Conservation (phyloP, 2,888 invertebrate genomes). For the Crepidodera aurea region DNA sequence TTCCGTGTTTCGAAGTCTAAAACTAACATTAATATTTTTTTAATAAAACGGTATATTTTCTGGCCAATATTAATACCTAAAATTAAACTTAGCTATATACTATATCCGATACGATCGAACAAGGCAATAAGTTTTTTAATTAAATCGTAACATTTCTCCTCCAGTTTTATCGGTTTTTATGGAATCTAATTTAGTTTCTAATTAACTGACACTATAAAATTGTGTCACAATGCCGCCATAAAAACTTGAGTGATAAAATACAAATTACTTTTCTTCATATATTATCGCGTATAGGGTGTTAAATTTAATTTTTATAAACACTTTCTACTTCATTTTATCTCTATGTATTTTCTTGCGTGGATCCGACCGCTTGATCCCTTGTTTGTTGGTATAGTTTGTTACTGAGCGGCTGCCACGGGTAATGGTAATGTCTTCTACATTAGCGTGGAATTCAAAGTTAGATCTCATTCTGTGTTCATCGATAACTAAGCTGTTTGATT, state of each 20-base stretch:
- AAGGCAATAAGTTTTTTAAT: slow-evolving; percentile 3
- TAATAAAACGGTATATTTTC: too few relatives aligned
- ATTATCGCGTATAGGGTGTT: neutral
- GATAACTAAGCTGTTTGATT: too few relatives aligned
- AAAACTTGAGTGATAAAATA: neutral
- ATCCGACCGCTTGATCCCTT: too few relatives aligned
- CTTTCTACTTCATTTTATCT: too few relatives aligned
- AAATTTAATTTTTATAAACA: too few relatives aligned
- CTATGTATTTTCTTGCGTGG: too few relatives aligned
- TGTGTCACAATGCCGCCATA: neutral
- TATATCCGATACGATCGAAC: neutral
- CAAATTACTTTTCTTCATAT: neutral
- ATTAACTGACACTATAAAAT: slow-evolving; percentile 7
- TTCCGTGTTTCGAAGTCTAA: too few relatives aligned
- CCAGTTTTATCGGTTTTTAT: neutral
- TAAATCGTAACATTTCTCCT: slow-evolving; percentile 6
- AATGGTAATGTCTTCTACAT: too few relatives aligned
- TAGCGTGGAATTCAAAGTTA: too few relatives aligned
- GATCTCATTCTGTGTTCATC: too few relatives aligned
- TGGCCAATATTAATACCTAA: neutral
- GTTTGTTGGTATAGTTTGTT: neutral
- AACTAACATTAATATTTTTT: too few relatives aligned
- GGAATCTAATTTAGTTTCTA: slow-evolving; percentile 2
- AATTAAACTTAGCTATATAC: neutral
- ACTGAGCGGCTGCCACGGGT: too few relatives aligned